These are phyloP conservation scores for Ophraella communa DNA, from an alignment of 2,888 invertebrate species.

Conservation along the genomic window DNA sequence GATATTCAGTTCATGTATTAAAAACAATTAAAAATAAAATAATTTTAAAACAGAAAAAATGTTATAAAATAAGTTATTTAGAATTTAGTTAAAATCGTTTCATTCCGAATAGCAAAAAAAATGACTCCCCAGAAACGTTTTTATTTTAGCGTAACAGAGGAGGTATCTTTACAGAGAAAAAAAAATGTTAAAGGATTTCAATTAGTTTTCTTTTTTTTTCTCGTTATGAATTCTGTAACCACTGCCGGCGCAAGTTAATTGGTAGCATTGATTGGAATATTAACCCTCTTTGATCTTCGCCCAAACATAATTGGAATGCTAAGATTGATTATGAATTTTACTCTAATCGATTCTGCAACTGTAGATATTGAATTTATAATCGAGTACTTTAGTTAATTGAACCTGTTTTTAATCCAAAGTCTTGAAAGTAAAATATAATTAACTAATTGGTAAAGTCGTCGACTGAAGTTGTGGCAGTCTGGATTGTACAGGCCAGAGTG, in stretches of 20 bases:
- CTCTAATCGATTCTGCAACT: constrained; percentile 53
- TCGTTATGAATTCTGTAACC: constrained; percentile 60
- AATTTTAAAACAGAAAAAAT: too few species aligned
- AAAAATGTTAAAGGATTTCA: constrained; percentile 53
- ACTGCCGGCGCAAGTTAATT: constrained; percentile 59
- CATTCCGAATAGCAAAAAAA: too few species aligned
- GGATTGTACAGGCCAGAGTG: constrained; percentile 24
- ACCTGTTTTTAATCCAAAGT: constrained; percentile 34
- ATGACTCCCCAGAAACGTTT: too few species aligned
- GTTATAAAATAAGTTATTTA: too few species aligned
- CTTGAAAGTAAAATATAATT: constrained; percentile 44
- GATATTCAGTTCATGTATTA: too few species aligned
- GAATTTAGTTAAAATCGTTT: too few species aligned
- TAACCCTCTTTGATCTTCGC: constrained; percentile 56
- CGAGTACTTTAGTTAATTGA: constrained; percentile 50
- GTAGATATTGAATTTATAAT: constrained; percentile 52
- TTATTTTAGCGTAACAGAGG: not conserved
- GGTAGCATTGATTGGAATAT: constrained; percentile 60
- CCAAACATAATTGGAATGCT: constrained; percentile 57
- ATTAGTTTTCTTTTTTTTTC: constrained; percentile 61
- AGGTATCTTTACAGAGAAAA: not conserved
- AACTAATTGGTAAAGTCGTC: constrained; percentile 40
- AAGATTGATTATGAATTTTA: constrained; percentile 60
- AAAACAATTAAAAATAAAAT: too few species aligned
- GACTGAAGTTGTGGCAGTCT: constrained; percentile 6